phyloP scores from a whole-genome alignment of 2,888 invertebrate genomes.

The Hypselothyrea guttata region DNA sequence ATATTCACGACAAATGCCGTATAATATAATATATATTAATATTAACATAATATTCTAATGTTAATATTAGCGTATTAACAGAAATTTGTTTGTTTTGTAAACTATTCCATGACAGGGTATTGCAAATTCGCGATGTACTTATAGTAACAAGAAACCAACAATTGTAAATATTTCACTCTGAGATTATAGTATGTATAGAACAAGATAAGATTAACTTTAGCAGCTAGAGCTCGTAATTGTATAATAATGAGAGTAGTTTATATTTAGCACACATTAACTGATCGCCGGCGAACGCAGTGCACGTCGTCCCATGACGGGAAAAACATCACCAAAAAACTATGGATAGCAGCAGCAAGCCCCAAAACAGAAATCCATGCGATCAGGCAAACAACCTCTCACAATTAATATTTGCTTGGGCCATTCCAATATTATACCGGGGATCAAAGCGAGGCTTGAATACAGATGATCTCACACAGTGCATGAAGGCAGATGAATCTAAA shows the following conservation, averaged over 20 bases:
- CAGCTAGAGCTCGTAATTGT: conserved; percentile 6
- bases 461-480: conserved; percentile 87
- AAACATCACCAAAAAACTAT: conserved; percentile 49
- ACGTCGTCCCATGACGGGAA: not conserved
- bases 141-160: too few relatives aligned
- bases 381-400: conserved; percentile 79
- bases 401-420: conserved; percentile 80
- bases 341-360: conserved; percentile 81
- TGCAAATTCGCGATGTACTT: conserved; percentile 2
- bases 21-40: too few relatives aligned
- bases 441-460: conserved; percentile 83
- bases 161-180: conserved; percentile 17
- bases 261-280: conserved; percentile 1
- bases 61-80: too few relatives aligned
- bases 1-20: too few relatives aligned
- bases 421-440: conserved; percentile 80
- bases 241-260: conserved; percentile 12
- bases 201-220: conserved; percentile 38
- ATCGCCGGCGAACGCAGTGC: conserved; percentile 4
- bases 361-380: conserved; percentile 78
- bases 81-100: too few relatives aligned
- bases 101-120: not conserved
- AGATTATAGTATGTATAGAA: conserved; percentile 7
- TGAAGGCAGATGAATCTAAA: conserved; percentile 84
- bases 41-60: too few relatives aligned